Evolutionary conservation across 2,888 invertebrate species (phyloP).

Genomic region (Caenorhabditis sinica): DNA sequence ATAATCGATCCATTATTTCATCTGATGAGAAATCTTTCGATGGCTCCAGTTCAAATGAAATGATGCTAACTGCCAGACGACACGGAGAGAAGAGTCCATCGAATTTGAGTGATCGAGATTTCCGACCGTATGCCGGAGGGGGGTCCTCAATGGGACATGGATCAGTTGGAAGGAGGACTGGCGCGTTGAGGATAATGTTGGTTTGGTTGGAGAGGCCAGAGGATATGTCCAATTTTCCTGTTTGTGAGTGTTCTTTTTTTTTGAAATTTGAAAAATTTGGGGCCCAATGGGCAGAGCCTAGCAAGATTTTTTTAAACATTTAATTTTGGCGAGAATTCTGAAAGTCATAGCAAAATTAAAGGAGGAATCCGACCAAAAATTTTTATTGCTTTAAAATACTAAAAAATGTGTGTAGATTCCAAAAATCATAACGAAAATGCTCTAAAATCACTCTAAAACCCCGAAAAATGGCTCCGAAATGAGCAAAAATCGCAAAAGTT

Average conservation of each 20-base stretch:
- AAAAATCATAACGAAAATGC: too few relatives aligned
- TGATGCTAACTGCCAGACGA: slow-evolving; percentile 37
- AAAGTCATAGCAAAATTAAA: neutral
- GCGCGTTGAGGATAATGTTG: slow-evolving; percentile 87
- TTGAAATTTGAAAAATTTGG: neutral
- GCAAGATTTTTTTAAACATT: too few relatives aligned
- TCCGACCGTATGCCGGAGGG: slow-evolving; percentile 68
- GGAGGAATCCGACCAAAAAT: too few relatives aligned
- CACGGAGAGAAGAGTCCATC: slow-evolving; percentile 62
- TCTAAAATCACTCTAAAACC: too few relatives aligned
- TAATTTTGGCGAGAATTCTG: too few relatives aligned
- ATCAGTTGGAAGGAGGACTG: slow-evolving; percentile 69
- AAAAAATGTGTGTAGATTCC: too few relatives aligned
- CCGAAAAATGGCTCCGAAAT: too few relatives aligned
- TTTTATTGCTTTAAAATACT: too few relatives aligned
- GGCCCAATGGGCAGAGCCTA: neutral
- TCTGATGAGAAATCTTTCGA: slow-evolving; percentile 67
- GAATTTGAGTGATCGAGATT: slow-evolving; percentile 66
- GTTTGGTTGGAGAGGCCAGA: slow-evolving; percentile 98
- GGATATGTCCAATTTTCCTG: slow-evolving; percentile 92
- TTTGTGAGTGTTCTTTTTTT: slow-evolving; percentile 54
- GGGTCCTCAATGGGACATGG: slow-evolving; percentile 65
- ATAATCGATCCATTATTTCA: slow-evolving; percentile 52
- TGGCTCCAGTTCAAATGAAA: slow-evolving; percentile 25
- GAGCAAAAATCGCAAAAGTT: too few relatives aligned